A percentile compares a stretch with the other conserved stretches of the same genome.
These are phyloP conservation scores for Cheumatopsyche charites DNA, from an alignment of 1,140 invertebrate species.

Conservation along the genomic window DNA sequence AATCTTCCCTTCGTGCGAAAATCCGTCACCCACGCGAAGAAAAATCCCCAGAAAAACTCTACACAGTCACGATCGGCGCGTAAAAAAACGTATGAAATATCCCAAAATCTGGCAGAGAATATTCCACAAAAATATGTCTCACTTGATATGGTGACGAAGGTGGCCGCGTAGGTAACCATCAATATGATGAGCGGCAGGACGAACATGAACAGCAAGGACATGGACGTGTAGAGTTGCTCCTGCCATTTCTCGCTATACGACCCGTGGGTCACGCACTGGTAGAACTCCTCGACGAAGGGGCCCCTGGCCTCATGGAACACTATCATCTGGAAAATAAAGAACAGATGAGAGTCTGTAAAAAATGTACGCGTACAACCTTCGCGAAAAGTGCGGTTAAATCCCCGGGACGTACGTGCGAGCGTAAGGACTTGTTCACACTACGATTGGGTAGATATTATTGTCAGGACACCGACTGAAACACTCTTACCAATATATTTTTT, in stretches of 20 bases:
- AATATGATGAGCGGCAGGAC: constrained; percentile 77
- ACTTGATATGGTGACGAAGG: constrained; percentile 80
- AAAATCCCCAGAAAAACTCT: no score
- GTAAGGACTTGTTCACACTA: no score
- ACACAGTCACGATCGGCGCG: not conserved
- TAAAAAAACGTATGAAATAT: no score
- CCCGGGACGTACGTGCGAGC: not conserved
- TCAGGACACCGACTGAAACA: no score
- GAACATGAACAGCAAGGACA: constrained; percentile 81
- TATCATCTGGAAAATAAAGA: constrained; percentile 67
- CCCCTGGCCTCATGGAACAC: constrained; percentile 77
- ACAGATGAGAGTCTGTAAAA: not conserved
- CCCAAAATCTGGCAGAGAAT: no score
- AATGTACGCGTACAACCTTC: no score
- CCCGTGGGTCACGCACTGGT: constrained; percentile 84
- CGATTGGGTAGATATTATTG: no score
- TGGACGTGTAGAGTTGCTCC: constrained; percentile 77
- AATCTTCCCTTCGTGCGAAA: no score
- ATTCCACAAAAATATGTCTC: constrained; percentile 54
- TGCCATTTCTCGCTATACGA: constrained; percentile 80
- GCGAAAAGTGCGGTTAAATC: not conserved
- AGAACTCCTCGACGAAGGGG: constrained; percentile 80
- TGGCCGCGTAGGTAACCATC: constrained; percentile 75
- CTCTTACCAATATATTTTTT: no score
- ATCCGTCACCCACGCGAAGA: no score